These are phyloP conservation scores for Notodonta ziczac DNA, from an alignment of 2,888 invertebrate species.

Conservation along the genomic window DNA sequence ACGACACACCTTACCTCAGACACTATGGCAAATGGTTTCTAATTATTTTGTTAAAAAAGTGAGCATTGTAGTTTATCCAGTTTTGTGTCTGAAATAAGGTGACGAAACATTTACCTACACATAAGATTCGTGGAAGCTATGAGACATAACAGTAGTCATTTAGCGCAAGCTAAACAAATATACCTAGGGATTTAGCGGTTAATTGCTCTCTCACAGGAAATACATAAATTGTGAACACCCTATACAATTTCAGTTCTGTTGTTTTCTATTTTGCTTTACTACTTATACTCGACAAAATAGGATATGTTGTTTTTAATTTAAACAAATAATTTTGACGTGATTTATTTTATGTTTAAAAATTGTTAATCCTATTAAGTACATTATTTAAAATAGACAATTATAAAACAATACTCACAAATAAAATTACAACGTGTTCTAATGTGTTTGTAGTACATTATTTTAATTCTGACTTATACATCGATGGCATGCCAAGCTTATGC, in stretches of 20 bases:
- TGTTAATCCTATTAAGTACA: no score
- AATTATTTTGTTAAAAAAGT: no score
- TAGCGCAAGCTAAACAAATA: slow-evolving; percentile 26
- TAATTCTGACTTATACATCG: no score
- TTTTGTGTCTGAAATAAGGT: slow-evolving; percentile 23
- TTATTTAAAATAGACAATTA: no score
- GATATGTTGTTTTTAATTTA: background rate
- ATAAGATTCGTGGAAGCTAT: slow-evolving; percentile 25
- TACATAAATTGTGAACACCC: background rate
- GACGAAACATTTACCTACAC: slow-evolving; percentile 19
- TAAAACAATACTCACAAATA: no score
- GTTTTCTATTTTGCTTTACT: no score
- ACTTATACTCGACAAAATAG: background rate
- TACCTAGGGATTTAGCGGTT: background rate
- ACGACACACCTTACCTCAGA: slow-evolving; percentile 27
- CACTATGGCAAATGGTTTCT: background rate
- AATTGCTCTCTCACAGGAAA: background rate
- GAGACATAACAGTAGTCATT: slow-evolving; percentile 29
- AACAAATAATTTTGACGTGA: background rate
- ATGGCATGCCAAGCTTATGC: slow-evolving; percentile 7
- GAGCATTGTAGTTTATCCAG: no score
- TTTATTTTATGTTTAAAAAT: background rate
- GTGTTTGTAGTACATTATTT: no score
- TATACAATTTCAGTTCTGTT: background rate
- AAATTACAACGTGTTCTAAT: no score